phyloP scores from a whole-genome alignment of 2,888 invertebrate species.

The Sabellastarte sp. region DNA sequence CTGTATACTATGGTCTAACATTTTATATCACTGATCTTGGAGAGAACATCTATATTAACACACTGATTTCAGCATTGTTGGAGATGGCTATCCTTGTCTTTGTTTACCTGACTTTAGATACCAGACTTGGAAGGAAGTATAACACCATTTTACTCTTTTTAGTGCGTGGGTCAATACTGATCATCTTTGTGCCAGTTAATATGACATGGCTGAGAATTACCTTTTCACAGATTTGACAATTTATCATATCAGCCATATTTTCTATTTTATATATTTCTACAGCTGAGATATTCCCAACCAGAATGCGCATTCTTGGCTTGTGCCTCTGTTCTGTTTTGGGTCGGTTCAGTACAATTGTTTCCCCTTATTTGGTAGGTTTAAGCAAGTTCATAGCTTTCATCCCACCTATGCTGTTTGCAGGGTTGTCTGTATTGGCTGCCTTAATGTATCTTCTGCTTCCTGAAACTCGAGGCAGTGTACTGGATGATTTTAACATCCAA shows the following conservation, averaged over 20 bases:
- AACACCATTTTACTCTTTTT: background rate
- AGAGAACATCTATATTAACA: background rate
- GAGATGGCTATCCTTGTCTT: background rate
- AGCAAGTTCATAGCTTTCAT: too few relatives aligned
- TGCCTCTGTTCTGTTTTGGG: background rate
- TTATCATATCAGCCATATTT: background rate
- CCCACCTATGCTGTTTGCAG: too few relatives aligned
- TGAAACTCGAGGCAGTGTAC: too few relatives aligned
- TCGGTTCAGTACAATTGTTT: background rate
- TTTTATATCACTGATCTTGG: background rate
- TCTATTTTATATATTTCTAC: background rate
- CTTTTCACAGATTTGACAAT: background rate
- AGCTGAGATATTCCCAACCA: background rate
- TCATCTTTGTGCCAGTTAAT: background rate
- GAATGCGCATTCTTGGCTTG: background rate
- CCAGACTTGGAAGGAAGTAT: background rate
- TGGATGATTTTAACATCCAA: too few relatives aligned
- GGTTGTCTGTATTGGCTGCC: too few relatives aligned
- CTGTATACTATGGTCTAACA: background rate
- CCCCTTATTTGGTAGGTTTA: too few relatives aligned
- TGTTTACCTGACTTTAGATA: background rate
- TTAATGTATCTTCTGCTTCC: too few relatives aligned
- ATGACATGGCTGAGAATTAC: background rate
- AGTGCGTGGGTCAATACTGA: background rate
- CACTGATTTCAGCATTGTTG: background rate